Evolutionary conservation across 1,140 invertebrate genomes (phyloP).

Genomic region (Reticulitermes speratus): DNA sequence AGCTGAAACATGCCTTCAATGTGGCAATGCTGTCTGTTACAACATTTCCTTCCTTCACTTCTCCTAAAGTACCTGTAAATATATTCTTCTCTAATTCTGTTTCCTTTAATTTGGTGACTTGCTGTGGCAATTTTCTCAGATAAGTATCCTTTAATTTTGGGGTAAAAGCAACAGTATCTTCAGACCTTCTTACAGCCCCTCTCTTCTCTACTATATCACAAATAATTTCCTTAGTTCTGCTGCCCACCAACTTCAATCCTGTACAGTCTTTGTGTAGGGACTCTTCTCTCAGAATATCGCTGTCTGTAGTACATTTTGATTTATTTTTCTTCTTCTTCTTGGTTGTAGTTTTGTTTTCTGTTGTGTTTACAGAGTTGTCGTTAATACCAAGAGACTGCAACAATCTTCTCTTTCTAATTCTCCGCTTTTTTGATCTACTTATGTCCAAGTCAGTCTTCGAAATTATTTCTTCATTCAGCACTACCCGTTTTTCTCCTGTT

Average conservation of each 20-base stretch:
- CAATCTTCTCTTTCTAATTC: background rate
- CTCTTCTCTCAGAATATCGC: background rate
- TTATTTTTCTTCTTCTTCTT: conserved; percentile 13
- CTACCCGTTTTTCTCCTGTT: background rate
- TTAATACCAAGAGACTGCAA: background rate
- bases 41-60: background rate
- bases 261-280: conserved; percentile 7
- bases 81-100: background rate
- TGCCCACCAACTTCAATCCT: background rate
- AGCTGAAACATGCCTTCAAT: background rate
- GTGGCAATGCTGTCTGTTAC: background rate
- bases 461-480: background rate
- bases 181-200: background rate
- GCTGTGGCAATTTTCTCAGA: background rate
- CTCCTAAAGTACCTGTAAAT: background rate
- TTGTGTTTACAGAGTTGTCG: background rate
- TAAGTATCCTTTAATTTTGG: background rate
- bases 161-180: background rate
- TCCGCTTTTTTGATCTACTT: background rate
- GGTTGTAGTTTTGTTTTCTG: background rate
- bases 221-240: background rate
- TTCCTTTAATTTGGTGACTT: background rate
- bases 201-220: background rate
- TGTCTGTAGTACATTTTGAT: background rate
- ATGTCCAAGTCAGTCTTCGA: background rate